phyloP scores from a whole-genome alignment of 2,113 vertebrate species.

The Chaetops frenatus region DNA sequence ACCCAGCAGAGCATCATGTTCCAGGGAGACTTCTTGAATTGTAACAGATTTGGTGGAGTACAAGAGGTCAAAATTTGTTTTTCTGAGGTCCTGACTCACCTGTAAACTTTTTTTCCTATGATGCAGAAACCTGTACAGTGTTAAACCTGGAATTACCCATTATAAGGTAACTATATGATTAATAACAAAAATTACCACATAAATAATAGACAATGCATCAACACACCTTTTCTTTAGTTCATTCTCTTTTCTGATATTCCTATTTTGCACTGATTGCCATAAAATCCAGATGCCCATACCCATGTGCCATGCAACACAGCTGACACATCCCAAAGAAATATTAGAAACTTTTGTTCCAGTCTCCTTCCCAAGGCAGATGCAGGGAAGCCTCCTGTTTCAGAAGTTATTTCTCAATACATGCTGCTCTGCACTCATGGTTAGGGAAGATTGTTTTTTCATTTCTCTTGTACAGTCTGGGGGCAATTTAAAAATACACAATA shows the following conservation, averaged over 20 bases:
- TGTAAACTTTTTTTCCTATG: neutral
- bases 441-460: neutral
- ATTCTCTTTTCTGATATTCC: neutral
- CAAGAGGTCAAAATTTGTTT: neutral
- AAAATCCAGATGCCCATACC: neutral
- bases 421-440: neutral
- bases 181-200: neutral
- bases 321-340: neutral
- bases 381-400: neutral
- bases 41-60: neutral
- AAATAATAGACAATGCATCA: neutral
- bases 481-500: neutral
- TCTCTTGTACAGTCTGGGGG: neutral
- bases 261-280: neutral
- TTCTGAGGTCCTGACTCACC: neutral
- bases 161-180: neutral
- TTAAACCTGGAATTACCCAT: neutral
- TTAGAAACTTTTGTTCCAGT: neutral
- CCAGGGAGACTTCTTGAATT: neutral
- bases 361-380: neutral
- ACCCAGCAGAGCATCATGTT: rapidly evolving
- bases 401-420: neutral
- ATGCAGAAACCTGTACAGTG: neutral
- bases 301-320: neutral
- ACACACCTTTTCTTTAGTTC: neutral